phyloP scores from a whole-genome alignment of 2,797 vertebrate species.

The Clarias platycephalus region DNA sequence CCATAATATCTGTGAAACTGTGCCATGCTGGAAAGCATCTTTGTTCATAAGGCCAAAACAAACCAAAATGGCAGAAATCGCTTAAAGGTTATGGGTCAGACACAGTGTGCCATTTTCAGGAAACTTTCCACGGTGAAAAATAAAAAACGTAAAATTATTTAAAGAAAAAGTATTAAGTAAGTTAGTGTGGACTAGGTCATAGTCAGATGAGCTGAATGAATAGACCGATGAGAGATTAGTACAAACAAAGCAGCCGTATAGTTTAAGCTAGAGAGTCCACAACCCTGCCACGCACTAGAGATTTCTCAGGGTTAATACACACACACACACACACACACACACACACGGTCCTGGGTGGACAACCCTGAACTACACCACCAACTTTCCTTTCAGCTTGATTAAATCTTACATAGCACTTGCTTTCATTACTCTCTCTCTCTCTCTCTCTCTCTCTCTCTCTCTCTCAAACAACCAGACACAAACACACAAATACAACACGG shows the following conservation, averaged over 20 bases:
- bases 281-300: slow-evolving; percentile 65
- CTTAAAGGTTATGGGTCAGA: not conserved
- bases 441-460: not conserved
- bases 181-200: slow-evolving; percentile 15
- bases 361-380: not conserved
- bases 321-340: slow-evolving; percentile 50
- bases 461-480: slow-evolving; percentile 48
- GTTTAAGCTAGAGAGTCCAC: slow-evolving; percentile 63
- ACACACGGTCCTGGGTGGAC: not conserved
- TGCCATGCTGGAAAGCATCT: not conserved
- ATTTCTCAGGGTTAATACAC: slow-evolving; percentile 72
- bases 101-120: no score
- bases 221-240: slow-evolving; percentile 42
- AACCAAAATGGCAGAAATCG: not conserved
- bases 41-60: not conserved
- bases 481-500: not conserved
- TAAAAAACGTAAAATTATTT: no score
- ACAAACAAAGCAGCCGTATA: slow-evolving; percentile 51
- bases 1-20: not conserved
- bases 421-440: not conserved
- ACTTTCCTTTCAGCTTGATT: not conserved
- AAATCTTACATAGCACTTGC: not conserved
- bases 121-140: not conserved
- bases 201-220: slow-evolving; percentile 13
- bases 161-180: no score